phyloP scores from a whole-genome alignment of 2,113 vertebrate genomes.

The Theropithecus gelada region DNA sequence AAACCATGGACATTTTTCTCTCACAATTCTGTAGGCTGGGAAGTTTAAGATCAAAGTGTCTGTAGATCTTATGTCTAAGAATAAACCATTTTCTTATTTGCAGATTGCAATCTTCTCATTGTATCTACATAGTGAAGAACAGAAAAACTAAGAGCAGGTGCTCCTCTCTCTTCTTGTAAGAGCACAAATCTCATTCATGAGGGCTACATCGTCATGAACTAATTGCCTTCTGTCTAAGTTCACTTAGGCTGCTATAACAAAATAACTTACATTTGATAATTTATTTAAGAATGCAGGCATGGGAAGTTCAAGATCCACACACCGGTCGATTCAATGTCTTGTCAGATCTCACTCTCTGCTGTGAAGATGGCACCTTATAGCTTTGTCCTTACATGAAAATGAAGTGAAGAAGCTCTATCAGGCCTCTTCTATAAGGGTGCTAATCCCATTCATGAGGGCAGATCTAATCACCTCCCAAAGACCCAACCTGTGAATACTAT shows the following conservation, averaged over 20 bases:
- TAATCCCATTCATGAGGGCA: not conserved
- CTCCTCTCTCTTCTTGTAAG: not conserved
- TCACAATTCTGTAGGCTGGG: not conserved
- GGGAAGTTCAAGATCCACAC: not conserved
- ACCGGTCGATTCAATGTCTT: not conserved
- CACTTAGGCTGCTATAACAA: not conserved
- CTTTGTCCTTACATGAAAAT: not conserved
- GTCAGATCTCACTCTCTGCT: not conserved
- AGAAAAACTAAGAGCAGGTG: not conserved
- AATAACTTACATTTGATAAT: not conserved
- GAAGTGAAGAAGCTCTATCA: not conserved
- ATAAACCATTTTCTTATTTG: not conserved
- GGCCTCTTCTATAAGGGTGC: not conserved
- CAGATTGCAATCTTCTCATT: not conserved
- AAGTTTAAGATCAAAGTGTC: not conserved
- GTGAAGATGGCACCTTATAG: not conserved
- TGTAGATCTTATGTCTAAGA: not conserved
- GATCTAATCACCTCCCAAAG: not conserved
- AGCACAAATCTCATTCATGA: not conserved
- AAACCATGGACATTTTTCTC: too few relatives aligned
- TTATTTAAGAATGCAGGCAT: not conserved
- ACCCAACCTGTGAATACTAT: not conserved
- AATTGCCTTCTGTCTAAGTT: not conserved
- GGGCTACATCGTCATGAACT: not conserved
- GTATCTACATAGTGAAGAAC: too few relatives aligned